These are phyloP conservation scores for Potamarius usumacintae DNA, from an alignment of 2,113 vertebrate species.

Conservation along the genomic window DNA sequence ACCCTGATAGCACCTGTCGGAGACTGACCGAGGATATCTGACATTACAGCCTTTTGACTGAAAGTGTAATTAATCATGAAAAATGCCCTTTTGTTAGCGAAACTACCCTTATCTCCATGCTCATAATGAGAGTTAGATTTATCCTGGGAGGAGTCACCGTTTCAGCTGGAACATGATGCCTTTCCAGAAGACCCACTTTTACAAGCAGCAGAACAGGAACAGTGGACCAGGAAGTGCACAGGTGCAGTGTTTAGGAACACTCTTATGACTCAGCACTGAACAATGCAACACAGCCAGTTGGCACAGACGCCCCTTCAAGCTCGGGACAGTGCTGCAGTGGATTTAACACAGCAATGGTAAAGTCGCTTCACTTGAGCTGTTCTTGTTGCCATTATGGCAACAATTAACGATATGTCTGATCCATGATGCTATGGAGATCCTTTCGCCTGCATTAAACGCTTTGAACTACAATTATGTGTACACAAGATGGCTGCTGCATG, in stretches of 20 bases:
- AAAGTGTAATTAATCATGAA: slow-evolving; percentile 13
- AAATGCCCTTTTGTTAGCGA: slow-evolving; percentile 17
- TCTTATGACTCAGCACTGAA: slow-evolving; percentile 27
- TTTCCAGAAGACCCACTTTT: background rate
- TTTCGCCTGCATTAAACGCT: background rate
- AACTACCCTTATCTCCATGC: slow-evolving; percentile 11
- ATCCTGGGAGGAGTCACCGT: background rate
- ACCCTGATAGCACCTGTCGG: background rate
- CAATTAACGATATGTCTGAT: background rate
- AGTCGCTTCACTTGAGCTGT: background rate
- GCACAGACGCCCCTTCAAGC: slow-evolving; percentile 1
- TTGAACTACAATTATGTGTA: background rate
- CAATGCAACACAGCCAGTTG: slow-evolving; percentile 5
- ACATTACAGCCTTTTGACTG: background rate
- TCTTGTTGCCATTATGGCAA: slow-evolving; percentile 5
- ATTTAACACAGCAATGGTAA: background rate
- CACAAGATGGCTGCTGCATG: background rate
- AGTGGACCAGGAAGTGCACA: slow-evolving; percentile 27
- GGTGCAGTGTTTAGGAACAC: slow-evolving; percentile 15
- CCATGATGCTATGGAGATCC: background rate
- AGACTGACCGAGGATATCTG: background rate
- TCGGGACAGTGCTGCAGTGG: slow-evolving; percentile 6
- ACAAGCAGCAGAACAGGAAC: slow-evolving; percentile 15
- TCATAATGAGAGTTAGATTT: background rate
- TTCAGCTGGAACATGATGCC: background rate